phyloP scores from a whole-genome alignment of 2,113 vertebrate genomes.

The Corydoras maculifer region DNA sequence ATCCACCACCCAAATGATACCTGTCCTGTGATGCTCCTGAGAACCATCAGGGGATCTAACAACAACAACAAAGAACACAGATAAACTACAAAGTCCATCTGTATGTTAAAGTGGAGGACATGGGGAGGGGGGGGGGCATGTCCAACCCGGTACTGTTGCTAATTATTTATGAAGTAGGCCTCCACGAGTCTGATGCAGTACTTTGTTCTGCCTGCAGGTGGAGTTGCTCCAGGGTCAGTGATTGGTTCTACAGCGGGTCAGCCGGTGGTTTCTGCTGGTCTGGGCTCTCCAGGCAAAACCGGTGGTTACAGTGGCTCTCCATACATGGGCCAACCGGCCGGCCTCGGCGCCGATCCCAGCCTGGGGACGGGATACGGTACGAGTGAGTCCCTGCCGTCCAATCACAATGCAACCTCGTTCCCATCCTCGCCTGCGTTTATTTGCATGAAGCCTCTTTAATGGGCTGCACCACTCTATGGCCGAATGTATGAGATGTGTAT shows the following conservation, averaged over 20 bases:
- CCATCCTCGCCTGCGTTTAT: not conserved
- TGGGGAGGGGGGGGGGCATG: no score
- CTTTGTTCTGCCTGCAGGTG: slow-evolving; percentile 42
- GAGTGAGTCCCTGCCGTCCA: not conserved
- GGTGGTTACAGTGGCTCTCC: slow-evolving; percentile 38
- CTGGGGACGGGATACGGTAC: slow-evolving; percentile 26
- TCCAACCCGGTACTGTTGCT: no score
- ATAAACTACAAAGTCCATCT: no score
- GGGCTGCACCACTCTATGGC: not conserved
- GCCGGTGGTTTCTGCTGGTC: slow-evolving; percentile 50
- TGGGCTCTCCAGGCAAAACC: slow-evolving; percentile 40
- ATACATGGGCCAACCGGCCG: slow-evolving; percentile 30
- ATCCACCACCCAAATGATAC: no score
- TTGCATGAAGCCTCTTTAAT: not conserved
- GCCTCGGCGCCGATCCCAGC: slow-evolving; percentile 40
- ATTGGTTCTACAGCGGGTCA: slow-evolving; percentile 47
- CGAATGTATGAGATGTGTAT: not conserved
- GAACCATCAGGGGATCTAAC: no score
- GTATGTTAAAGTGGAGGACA: no score
- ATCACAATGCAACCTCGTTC: slow-evolving; percentile 12
- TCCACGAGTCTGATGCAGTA: slow-evolving; percentile 1
- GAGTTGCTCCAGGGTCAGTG: slow-evolving; percentile 33
- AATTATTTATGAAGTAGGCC: no score
- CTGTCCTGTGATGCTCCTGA: no score
- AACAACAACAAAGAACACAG: no score